Conservation (phyloP, 2,888 invertebrate genomes). For the Anthophora plumipes region DNA sequence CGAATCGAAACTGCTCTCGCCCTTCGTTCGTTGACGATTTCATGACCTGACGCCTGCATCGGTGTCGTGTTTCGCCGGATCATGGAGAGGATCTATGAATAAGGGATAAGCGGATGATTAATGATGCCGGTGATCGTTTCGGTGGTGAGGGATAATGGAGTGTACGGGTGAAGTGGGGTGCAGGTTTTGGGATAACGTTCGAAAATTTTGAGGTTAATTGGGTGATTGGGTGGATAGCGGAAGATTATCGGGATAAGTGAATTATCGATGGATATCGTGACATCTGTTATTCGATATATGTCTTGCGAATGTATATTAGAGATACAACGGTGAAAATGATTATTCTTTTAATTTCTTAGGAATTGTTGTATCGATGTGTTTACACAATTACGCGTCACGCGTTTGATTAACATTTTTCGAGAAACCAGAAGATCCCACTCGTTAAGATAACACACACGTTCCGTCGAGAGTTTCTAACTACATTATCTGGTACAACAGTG, state of each 20-base stretch:
- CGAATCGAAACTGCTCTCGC: conserved; percentile 5
- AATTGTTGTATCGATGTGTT: background rate
- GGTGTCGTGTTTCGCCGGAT: background rate
- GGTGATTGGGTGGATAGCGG: background rate
- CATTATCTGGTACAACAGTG: background rate
- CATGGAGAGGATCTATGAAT: conserved; percentile 11
- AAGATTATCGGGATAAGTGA: background rate
- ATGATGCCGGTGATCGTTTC: conserved; percentile 23
- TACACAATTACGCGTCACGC: background rate
- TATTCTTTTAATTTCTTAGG: too few species aligned
- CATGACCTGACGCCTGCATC: background rate
- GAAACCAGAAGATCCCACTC: background rate
- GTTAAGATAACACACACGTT: too few species aligned
- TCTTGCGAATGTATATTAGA: background rate
- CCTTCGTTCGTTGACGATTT: conserved; percentile 2
- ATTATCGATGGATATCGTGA: background rate
- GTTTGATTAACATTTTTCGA: background rate
- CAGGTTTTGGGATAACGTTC: conserved; percentile 5
- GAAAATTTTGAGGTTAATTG: background rate
- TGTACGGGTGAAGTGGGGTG: background rate
- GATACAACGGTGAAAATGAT: background rate
- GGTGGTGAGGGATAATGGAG: conserved; percentile 22
- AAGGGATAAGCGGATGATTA: conserved; percentile 25
- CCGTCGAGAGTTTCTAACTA: background rate
- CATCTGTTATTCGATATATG: background rate